Conservation (phyloP, 2,888 invertebrate genomes). For the Philereme transversata region DNA sequence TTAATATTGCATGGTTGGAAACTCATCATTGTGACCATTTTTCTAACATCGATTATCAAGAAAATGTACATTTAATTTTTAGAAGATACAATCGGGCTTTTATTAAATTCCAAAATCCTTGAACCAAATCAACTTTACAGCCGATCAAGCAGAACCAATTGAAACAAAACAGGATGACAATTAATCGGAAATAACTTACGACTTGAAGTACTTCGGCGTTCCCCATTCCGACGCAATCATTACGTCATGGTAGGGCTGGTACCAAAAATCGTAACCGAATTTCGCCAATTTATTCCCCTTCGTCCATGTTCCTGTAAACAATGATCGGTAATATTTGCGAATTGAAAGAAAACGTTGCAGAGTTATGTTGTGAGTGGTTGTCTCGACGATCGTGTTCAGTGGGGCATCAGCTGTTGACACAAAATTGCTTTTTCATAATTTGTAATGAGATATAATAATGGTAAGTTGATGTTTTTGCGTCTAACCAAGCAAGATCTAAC, state of each 20-base stretch:
- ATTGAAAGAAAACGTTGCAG: constrained; percentile 5
- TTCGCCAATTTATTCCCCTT: constrained; percentile 86
- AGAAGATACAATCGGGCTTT: constrained; percentile 8
- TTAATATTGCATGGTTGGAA: too few relatives aligned
- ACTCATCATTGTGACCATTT: too few relatives aligned
- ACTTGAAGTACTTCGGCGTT: constrained; percentile 91
- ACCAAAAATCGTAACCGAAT: constrained; percentile 99
- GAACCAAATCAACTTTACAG: constrained; percentile 28
- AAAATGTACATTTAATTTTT: neutral
- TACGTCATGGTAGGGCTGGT: constrained; percentile 96
- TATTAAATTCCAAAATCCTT: constrained; percentile 22
- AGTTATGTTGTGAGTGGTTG: neutral
- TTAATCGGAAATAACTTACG: constrained; percentile 69
- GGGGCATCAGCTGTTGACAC: neutral
- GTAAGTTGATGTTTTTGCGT: too few relatives aligned
- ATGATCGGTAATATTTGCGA: constrained; percentile 4
- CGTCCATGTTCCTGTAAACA: constrained; percentile 88
- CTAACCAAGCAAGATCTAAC: too few relatives aligned
- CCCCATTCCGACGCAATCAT: constrained; percentile 98
- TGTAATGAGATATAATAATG: too few relatives aligned
- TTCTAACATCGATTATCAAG: too few relatives aligned
- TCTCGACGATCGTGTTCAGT: neutral
- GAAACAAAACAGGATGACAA: constrained; percentile 29
- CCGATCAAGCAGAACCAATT: constrained; percentile 17
- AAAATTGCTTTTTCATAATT: neutral